Evolutionary conservation across 2,888 invertebrate species (phyloP), one percentile per base, ranked within the genome.

Genomic region (Drosophila affinis): DNA sequence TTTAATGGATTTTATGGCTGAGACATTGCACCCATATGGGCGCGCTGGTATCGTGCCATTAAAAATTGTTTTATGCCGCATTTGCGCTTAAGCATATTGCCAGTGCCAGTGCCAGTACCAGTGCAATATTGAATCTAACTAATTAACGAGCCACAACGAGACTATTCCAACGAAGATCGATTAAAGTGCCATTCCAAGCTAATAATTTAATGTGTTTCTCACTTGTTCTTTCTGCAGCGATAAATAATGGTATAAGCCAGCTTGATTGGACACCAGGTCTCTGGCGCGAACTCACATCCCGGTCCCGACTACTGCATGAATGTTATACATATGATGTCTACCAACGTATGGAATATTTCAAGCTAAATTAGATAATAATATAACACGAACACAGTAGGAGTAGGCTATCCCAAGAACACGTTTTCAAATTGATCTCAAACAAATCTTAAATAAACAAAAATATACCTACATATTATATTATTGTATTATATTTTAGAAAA

Each of bases 1-100:
- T 85, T 85, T 85, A 85, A 89, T 85, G 89, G 75, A 44, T 76
- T 85, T 85, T 78, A 85, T 85, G 79, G 72, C 70, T 55, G 51
- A 75, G 81, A 87, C 87, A 71, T 63, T 80, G 84, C 84, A 62
- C 72, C 83, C 88, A 88, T 83, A 83, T 88, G 88, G 87, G 78
- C 81, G 78, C 81, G 57, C 62, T 74, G 77, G 68, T 71, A 54
- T 73, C 63, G 63, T 69, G 70, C 51, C 72, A 77, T 86, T 74
- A 77, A 86, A 49, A 67, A 53, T 53, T 29, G 44, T 84, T 81
- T 81, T 78, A 83, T 76, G 79, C 70, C 59, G 65, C 63, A 71
- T 56, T 75, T 68, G 81, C 47, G 72, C 73, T 79, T 71, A 73
- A 77, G 62, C 55, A 71, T 68, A 70, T 75, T 70, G 53, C 61